These are phyloP conservation scores for Rhea americana DNA, from an alignment of 2,113 vertebrate genomes.

Conservation along the genomic window DNA sequence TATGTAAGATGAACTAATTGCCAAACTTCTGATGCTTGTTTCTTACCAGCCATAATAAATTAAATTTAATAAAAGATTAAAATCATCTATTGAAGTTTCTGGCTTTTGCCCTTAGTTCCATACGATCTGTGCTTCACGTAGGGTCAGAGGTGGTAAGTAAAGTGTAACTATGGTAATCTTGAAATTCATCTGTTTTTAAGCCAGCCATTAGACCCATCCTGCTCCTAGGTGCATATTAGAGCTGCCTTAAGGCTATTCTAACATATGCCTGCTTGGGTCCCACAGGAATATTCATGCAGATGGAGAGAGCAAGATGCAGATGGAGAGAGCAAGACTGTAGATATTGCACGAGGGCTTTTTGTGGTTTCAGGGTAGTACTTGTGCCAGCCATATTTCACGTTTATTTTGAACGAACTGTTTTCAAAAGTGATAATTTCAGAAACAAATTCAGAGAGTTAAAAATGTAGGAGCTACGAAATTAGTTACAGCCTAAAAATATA, in stretches of 20 bases:
- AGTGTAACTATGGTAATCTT: constrained; percentile 32
- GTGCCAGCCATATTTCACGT: background rate
- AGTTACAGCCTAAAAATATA: background rate
- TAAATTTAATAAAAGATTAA: too few relatives aligned
- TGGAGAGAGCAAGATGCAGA: background rate
- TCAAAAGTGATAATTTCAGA: background rate
- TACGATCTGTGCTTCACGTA: background rate
- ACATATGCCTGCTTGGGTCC: background rate
- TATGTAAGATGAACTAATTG: constrained; percentile 43
- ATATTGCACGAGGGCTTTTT: constrained; percentile 1
- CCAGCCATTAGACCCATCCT: background rate
- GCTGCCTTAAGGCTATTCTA: background rate
- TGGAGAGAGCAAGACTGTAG: background rate
- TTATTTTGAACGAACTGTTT: constrained; percentile 30
- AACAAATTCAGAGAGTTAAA: background rate
- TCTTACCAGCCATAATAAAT: background rate
- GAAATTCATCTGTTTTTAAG: background rate
- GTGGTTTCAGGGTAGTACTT: constrained; percentile 4
- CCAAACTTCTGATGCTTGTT: constrained; percentile 39
- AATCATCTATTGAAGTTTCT: constrained; percentile 21
- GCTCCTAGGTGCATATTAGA: background rate
- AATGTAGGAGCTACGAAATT: background rate
- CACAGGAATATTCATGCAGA: background rate
- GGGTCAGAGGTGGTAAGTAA: constrained; percentile 12
- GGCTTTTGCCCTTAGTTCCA: background rate